Evolutionary conservation across 2,113 vertebrate genomes (phyloP), one percentile per base, ranked within the genome.

Genomic region (Hydrolagus affinis): DNA sequence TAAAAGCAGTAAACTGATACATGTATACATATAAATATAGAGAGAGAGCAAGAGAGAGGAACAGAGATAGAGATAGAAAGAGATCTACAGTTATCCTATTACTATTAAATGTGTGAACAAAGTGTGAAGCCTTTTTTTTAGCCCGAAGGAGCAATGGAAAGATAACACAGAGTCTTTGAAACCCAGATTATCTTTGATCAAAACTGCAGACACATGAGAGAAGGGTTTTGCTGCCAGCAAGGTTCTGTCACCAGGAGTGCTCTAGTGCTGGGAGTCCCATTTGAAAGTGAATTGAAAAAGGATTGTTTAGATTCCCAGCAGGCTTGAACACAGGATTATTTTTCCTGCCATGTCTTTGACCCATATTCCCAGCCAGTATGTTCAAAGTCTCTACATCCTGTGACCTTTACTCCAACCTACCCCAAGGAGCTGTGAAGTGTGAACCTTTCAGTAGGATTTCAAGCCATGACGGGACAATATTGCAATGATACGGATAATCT

Each of bases 311-410:
- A 60, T 78, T 62, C 75, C 56, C 25, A 23, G 57, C 76, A 80
- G 76, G 7, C 23, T 59, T 64, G 9, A 60, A 60, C n/a, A 60
- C 75, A 60, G 11, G 57, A 60, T 78, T 78, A 59, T 60, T 78
- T 60, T 59, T n/a, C 75, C 76, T 10, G 76, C 23, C 76, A 80
- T 60, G 60, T 62, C 21, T 59, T 25, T 80, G 57, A 80, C 60
- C 23, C 62, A 25, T 80, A 62, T 23, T 80, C 76, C 59, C 76
- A 62, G 59, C 6, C 76, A 62, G 57, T 64, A 21, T 11, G 21
- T 64, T 80, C 59, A 14, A 78, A 78, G 76, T n/a, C 0, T 19
- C 76, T 78, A 59, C n/a, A 78, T 56, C 56, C 59, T 19, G 14
- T 25, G 76, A 64, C 59, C 57, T 80, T 59, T 60, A 25, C n/a